Conservation (phyloP, 2,888 invertebrate genomes). For the Abscondita cerata region DNA sequence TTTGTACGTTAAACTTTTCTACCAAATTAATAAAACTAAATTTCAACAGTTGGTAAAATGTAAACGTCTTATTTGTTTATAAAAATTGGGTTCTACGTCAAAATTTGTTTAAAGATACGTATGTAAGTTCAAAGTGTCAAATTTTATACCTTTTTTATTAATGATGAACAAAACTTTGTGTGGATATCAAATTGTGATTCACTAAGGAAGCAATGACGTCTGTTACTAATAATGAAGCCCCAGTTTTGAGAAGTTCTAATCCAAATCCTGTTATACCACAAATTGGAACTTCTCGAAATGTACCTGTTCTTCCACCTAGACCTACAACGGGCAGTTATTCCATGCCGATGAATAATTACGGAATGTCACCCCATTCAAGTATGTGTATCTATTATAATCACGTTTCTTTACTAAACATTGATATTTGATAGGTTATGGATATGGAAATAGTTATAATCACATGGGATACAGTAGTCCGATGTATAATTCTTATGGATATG, state of each 20-base stretch:
- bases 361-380: constrained; percentile 42
- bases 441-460: constrained; percentile 22
- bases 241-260: constrained; percentile 37
- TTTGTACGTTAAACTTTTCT: no score
- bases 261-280: constrained; percentile 37
- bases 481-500: constrained; percentile 47
- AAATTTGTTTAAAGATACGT: neutral
- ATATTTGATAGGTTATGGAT: constrained; percentile 35
- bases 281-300: constrained; percentile 41
- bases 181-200: neutral
- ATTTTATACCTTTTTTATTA: constrained; percentile 36
- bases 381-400: constrained; percentile 15
- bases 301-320: constrained; percentile 55
- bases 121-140: constrained; percentile 38
- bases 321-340: constrained; percentile 42
- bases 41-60: no score
- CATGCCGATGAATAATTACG: constrained; percentile 34
- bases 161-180: neutral
- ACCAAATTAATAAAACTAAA: no score
- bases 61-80: no score
- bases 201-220: neutral
- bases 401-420: neutral
- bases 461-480: constrained; percentile 32
- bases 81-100: neutral
- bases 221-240: constrained; percentile 18